phyloP scores from a whole-genome alignment of 2,113 vertebrate genomes.

The Corythaeola cristata region DNA sequence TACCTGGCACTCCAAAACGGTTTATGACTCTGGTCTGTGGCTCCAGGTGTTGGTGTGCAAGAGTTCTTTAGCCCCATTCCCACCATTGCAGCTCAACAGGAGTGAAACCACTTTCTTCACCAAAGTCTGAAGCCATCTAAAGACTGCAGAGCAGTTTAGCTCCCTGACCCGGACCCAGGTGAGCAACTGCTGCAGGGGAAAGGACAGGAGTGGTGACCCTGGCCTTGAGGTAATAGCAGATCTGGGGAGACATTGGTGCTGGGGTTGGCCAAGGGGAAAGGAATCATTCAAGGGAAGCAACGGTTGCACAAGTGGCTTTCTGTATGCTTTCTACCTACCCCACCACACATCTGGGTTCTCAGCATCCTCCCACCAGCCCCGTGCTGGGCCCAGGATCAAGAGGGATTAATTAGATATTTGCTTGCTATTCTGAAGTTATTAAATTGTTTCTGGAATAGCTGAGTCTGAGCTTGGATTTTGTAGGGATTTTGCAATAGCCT shows the following conservation, averaged over 20 bases:
- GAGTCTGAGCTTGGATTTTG: background rate
- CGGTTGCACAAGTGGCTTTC: background rate
- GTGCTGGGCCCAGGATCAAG: background rate
- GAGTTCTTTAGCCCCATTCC: background rate
- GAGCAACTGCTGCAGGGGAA: background rate
- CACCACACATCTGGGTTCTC: background rate
- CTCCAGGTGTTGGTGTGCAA: background rate
- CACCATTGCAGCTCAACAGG: background rate
- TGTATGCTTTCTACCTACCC: background rate
- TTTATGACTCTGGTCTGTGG: background rate
- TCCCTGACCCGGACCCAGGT: background rate
- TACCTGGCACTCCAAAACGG: background rate
- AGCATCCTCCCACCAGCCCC: background rate
- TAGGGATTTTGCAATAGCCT: constrained; percentile 15
- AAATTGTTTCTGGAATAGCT: background rate
- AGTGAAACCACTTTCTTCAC: background rate
- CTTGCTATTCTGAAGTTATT: background rate
- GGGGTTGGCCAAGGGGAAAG: background rate
- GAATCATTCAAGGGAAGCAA: background rate
- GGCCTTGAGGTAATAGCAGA: background rate
- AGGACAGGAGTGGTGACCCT: background rate
- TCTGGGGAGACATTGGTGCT: background rate
- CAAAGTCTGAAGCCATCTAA: background rate
- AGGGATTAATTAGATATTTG: background rate
- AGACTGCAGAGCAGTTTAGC: background rate